These are phyloP conservation scores for Mayetiola destructor DNA, from an alignment of 2,888 invertebrate genomes.

Conservation along the genomic window DNA sequence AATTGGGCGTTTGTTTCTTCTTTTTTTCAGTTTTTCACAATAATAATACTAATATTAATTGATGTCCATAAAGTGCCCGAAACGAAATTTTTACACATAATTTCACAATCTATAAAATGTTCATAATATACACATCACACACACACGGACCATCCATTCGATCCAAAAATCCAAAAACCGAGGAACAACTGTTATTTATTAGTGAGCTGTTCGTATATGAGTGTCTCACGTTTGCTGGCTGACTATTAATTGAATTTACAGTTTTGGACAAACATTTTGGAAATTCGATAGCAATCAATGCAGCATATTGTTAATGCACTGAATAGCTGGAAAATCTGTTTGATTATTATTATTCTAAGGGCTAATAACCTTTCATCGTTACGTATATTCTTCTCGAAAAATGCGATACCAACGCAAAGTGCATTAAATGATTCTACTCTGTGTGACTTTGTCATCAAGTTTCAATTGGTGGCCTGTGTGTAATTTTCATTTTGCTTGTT, in stretches of 20 bases:
- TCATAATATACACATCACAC: too few species aligned
- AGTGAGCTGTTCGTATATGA: conserved; percentile 2
- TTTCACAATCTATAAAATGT: conserved; percentile 5
- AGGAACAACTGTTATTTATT: conserved; percentile 4
- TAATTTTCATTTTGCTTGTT: too few species aligned
- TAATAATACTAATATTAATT: too few species aligned
- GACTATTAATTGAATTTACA: conserved; percentile 8
- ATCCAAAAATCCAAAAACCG: too few species aligned
- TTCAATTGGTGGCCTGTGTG: too few species aligned
- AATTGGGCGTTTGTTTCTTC: too few species aligned
- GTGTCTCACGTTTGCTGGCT: not conserved
- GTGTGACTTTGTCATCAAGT: conserved; percentile 9
- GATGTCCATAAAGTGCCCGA: not conserved
- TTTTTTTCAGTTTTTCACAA: too few species aligned
- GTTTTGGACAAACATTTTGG: not conserved
- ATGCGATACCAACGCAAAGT: too few species aligned
- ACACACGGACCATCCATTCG: too few species aligned
- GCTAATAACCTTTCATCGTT: not conserved
- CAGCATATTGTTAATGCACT: not conserved
- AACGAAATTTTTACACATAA: conserved; percentile 1
- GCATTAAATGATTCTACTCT: not conserved
- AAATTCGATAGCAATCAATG: not conserved
- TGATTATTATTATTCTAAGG: not conserved
- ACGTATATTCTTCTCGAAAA: too few species aligned
- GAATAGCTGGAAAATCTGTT: not conserved